Percentiles rank a stretch among this genome's conserved stretches.
These are phyloP conservation scores for Verasper variegatus DNA, from an alignment of 2,113 vertebrate species.

Conservation along the genomic window DNA sequence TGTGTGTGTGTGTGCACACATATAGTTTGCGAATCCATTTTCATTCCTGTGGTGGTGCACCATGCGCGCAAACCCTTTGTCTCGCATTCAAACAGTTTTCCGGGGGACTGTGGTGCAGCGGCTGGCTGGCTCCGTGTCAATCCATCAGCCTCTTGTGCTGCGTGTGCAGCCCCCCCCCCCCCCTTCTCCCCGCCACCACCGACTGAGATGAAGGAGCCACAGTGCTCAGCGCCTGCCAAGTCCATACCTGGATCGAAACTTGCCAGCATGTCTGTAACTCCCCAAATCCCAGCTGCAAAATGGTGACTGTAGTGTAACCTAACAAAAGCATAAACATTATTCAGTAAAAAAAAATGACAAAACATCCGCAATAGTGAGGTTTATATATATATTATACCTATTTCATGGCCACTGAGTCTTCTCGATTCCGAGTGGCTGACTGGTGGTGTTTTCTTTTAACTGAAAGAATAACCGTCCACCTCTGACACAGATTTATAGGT, in stretches of 20 bases:
- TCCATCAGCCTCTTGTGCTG: slow-evolving; percentile 79
- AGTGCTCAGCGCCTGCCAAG: slow-evolving; percentile 53
- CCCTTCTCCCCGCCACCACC: background rate
- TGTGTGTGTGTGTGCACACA: too few relatives aligned
- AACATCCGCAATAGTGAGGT: background rate
- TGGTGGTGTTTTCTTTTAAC: background rate
- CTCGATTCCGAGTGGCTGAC: background rate
- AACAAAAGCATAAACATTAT: background rate
- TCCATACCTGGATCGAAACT: slow-evolving; percentile 59
- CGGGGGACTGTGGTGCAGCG: slow-evolving; percentile 49
- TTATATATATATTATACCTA: background rate
- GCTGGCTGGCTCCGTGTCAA: slow-evolving; percentile 70
- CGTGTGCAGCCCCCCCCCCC: slow-evolving; percentile 63
- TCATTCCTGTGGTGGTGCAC: slow-evolving; percentile 7
- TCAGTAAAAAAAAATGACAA: background rate
- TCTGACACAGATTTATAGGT: background rate
- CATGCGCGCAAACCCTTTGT: slow-evolving; percentile 33
- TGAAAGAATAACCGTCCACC: background rate
- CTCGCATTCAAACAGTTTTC: slow-evolving; percentile 45
- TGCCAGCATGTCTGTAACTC: slow-evolving; percentile 41
- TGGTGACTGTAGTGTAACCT: slow-evolving; percentile 23
- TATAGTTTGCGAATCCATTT: background rate
- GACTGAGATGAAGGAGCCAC: slow-evolving; percentile 53
- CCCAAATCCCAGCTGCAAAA: slow-evolving; percentile 38
- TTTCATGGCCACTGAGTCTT: background rate